phyloP scores from a whole-genome alignment of 2,888 invertebrate species.

The Limenitis camilla region DNA sequence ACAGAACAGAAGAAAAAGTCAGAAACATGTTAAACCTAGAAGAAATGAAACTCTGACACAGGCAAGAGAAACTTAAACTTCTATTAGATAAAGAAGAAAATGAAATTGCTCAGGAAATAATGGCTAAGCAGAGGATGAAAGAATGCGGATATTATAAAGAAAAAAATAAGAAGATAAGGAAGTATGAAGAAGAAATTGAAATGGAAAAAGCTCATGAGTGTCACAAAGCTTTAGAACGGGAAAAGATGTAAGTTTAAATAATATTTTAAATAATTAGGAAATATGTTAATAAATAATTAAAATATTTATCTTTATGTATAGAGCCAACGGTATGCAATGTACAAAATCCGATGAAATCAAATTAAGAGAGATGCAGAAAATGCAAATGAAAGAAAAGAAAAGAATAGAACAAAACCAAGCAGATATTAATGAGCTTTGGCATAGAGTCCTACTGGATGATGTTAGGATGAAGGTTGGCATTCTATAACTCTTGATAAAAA shows the following conservation, averaged over 20 bases:
- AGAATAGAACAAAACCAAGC: slow-evolving; percentile 41
- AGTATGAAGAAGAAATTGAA: slow-evolving; percentile 47
- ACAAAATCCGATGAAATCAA: slow-evolving; percentile 47
- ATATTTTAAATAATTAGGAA: neutral
- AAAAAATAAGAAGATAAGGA: slow-evolving; percentile 37
- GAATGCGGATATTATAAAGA: slow-evolving; percentile 49
- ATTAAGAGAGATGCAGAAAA: slow-evolving; percentile 46
- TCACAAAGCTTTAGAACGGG: slow-evolving; percentile 56
- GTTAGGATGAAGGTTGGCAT: slow-evolving; percentile 44
- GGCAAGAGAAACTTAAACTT: slow-evolving; percentile 44
- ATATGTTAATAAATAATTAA: neutral
- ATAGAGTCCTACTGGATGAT: slow-evolving; percentile 49
- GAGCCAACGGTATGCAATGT: slow-evolving; percentile 53
- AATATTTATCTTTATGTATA: slow-evolving; percentile 26
- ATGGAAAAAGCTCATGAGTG: slow-evolving; percentile 51
- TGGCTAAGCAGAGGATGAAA: slow-evolving; percentile 37
- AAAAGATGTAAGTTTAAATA: slow-evolving; percentile 51
- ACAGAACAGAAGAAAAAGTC: slow-evolving; percentile 54
- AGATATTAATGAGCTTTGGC: slow-evolving; percentile 54
- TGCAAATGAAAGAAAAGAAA: slow-evolving; percentile 54
- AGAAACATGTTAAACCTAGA: slow-evolving; percentile 45
- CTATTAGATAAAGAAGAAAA: slow-evolving; percentile 50
- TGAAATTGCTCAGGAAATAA: slow-evolving; percentile 40
- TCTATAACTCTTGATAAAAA: neutral
- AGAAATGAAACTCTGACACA: slow-evolving; percentile 56